Percentiles rank a stretch among this genome's conserved stretches.
Conservation (phyloP, 92 coral and sea anemone genomes). For the Heliopora coerulea region DNA sequence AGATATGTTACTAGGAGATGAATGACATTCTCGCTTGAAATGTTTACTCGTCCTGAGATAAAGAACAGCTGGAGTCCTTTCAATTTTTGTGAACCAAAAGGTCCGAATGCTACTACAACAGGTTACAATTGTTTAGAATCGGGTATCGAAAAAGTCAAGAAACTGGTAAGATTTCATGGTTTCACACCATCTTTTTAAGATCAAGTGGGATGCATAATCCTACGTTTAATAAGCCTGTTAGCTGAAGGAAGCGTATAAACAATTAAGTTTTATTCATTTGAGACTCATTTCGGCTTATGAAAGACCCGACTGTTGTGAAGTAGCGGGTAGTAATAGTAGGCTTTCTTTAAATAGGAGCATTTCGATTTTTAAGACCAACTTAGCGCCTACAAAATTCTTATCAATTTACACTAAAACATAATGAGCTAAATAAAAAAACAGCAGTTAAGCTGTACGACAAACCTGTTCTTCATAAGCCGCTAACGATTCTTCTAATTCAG, state of each 20-base stretch:
- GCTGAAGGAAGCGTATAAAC: constrained; percentile 2
- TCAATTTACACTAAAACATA: too few species aligned
- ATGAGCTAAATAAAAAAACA: too few species aligned
- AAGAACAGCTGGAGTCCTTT: constrained; percentile 17
- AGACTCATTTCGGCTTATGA: not conserved
- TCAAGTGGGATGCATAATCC: not conserved
- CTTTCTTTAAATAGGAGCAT: not conserved
- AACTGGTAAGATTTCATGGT: not conserved
- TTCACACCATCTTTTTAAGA: not conserved
- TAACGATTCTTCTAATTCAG: constrained; percentile 92
- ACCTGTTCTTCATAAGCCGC: constrained; percentile 83
- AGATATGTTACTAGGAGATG: constrained; percentile 9
- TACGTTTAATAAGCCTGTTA: not conserved
- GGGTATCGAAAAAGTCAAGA: not conserved
- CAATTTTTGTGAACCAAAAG: not conserved
- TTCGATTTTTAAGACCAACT: too few species aligned
- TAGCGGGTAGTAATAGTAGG: not conserved
- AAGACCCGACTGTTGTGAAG: constrained; percentile 11
- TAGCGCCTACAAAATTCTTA: too few species aligned
- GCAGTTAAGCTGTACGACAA: not conserved
- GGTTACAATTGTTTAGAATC: not conserved
- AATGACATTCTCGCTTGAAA: not conserved
- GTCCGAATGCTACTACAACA: not conserved
- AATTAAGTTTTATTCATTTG: not conserved
- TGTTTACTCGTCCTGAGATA: not conserved